phyloP scores from a whole-genome alignment of 2,888 invertebrate species.

The Salticus scenicus region DNA sequence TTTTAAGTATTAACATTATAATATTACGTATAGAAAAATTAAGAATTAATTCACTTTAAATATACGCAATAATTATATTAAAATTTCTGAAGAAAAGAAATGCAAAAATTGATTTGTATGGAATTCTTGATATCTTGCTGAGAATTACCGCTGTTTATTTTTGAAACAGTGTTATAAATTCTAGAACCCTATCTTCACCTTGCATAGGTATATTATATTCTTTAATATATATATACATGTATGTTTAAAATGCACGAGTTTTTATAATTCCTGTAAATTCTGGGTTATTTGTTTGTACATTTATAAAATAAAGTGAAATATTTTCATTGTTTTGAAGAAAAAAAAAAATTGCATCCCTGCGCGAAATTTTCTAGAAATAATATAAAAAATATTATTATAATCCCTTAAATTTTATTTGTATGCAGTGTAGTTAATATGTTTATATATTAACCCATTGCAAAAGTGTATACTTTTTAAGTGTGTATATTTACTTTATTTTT shows the following conservation, averaged over 20 bases:
- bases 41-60: too few relatives aligned
- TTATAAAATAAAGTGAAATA: neutral
- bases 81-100: too few relatives aligned
- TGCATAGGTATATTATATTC: conserved; percentile 8
- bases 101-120: neutral
- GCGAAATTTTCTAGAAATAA: too few relatives aligned
- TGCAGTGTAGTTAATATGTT: neutral
- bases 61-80: too few relatives aligned
- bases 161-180: conserved; percentile 19
- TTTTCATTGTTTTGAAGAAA: neutral
- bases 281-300: neutral
- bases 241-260: neutral
- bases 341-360: too few relatives aligned
- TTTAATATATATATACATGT: conserved; percentile 8
- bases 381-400: neutral
- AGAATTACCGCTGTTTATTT: neutral
- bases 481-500: neutral
- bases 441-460: neutral
- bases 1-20: too few relatives aligned
- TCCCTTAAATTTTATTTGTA: neutral
- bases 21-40: too few relatives aligned
- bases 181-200: conserved; percentile 24
- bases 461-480: neutral
- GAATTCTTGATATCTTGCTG: neutral
- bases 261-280: conserved; percentile 9